Evolutionary conservation across 1,140 invertebrate species (phyloP).

Genomic region (Agraylea sexmaculata): DNA sequence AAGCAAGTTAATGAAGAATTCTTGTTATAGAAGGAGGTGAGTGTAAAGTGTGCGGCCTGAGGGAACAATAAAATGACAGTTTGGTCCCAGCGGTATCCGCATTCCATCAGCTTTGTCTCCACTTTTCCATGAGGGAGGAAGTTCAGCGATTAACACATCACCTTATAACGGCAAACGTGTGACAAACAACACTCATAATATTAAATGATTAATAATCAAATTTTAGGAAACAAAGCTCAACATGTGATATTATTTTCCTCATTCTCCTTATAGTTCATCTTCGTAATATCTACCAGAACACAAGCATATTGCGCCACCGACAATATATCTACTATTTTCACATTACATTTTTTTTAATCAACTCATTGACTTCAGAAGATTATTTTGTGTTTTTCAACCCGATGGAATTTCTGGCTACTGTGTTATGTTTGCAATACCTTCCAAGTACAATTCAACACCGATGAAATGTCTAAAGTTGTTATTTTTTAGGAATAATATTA

Average conservation of each 20-base stretch:
- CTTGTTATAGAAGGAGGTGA: slow-evolving; percentile 16
- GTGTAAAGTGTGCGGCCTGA: slow-evolving; percentile 16
- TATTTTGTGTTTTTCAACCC: no score
- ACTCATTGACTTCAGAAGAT: no score
- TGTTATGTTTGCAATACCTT: no score
- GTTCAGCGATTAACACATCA: slow-evolving; percentile 15
- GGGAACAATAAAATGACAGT: slow-evolving; percentile 21
- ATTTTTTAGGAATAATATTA: no score
- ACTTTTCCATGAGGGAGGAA: slow-evolving; percentile 7
- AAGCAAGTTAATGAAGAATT: slow-evolving; percentile 20
- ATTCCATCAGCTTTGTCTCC: slow-evolving; percentile 8
- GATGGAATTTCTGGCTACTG: no score
- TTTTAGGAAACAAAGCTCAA: slow-evolving; percentile 4
- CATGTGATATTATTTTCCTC: not conserved
- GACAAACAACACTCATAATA: not conserved
- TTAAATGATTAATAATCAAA: not conserved
- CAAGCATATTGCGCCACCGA: no score
- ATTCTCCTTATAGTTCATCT: no score
- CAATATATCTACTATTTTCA: no score
- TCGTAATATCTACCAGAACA: no score
- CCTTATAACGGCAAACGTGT: slow-evolving; percentile 3
- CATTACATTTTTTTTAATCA: no score
- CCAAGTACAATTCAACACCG: no score
- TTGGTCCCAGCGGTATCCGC: slow-evolving; percentile 10
- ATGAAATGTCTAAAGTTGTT: no score